These are phyloP conservation scores for Uloborus diversus DNA, from an alignment of 1,140 invertebrate genomes.

Conservation along the genomic window DNA sequence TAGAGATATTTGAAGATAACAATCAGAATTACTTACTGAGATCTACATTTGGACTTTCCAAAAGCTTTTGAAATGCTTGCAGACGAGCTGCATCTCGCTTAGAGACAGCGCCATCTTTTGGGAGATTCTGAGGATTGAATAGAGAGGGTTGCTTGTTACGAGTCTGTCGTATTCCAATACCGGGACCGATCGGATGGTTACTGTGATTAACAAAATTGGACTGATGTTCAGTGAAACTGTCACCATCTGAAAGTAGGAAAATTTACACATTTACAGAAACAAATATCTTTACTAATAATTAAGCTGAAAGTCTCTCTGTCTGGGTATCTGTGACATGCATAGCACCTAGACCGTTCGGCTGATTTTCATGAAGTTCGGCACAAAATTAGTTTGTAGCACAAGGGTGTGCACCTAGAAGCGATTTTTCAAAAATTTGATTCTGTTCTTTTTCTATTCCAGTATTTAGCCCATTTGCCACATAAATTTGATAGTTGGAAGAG, in stretches of 20 bases:
- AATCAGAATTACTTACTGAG: constrained; percentile 66
- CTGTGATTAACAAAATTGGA: not conserved
- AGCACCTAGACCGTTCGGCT: too few relatives aligned
- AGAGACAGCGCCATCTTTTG: constrained; percentile 24
- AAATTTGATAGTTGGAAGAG: too few relatives aligned
- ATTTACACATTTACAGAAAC: not conserved
- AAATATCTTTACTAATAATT: too few relatives aligned
- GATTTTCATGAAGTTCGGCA: too few relatives aligned
- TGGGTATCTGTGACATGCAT: too few relatives aligned
- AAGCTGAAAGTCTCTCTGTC: too few relatives aligned
- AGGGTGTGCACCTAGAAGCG: too few relatives aligned
- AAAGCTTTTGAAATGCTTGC: constrained; percentile 81
- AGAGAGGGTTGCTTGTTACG: constrained; percentile 36
- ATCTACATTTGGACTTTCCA: constrained; percentile 78
- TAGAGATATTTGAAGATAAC: too few relatives aligned
- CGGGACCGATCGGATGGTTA: constrained; percentile 61
- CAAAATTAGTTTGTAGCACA: too few relatives aligned
- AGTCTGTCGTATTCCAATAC: constrained; percentile 65
- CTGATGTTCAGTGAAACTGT: not conserved
- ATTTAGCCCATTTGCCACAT: too few relatives aligned
- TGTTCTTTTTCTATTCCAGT: too few relatives aligned
- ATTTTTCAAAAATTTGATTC: too few relatives aligned
- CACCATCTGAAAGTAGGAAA: not conserved
- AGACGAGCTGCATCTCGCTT: constrained; percentile 78
- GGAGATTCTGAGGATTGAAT: constrained; percentile 25